phyloP scores from a whole-genome alignment of 2,888 invertebrate species.

The Entomobrya multifasciata region DNA sequence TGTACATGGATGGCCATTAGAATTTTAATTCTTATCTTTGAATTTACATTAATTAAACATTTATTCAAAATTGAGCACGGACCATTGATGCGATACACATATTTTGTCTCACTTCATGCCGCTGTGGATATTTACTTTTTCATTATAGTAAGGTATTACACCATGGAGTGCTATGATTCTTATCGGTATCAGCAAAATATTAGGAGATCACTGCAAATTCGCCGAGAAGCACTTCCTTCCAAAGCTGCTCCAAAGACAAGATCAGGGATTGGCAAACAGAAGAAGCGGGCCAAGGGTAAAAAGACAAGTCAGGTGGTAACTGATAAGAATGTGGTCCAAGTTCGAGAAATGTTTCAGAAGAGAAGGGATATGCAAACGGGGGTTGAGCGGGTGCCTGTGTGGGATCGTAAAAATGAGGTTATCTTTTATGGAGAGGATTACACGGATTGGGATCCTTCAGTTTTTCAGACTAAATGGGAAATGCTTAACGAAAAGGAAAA shows the following conservation, averaged over 20 bases:
- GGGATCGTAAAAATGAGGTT: conserved; percentile 57
- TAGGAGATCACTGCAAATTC: neutral
- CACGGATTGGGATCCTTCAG: conserved; percentile 54
- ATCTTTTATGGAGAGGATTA: conserved; percentile 60
- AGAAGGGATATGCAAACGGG: neutral
- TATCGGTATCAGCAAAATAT: conserved; percentile 32
- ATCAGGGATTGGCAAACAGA: neutral
- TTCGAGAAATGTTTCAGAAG: conserved; percentile 17
- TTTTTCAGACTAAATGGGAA: conserved; percentile 42
- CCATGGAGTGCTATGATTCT: conserved; percentile 60
- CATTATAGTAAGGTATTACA: conserved; percentile 47
- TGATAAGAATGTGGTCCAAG: neutral
- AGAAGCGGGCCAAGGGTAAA: neutral
- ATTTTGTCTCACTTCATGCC: neutral
- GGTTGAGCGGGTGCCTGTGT: conserved; percentile 2
- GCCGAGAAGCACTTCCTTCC: neutral
- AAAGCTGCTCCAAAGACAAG: conserved; percentile 8
- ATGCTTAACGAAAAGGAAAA: conserved; percentile 22
- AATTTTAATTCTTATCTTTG: neutral
- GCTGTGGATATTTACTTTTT: conserved; percentile 38
- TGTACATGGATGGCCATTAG: conserved; percentile 29
- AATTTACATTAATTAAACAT: neutral
- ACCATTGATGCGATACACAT: conserved; percentile 11
- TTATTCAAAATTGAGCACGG: neutral
- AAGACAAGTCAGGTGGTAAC: too few species aligned